phyloP scores from a whole-genome alignment of 2,113 vertebrate species.

The Xiphorhynchus elegans region DNA sequence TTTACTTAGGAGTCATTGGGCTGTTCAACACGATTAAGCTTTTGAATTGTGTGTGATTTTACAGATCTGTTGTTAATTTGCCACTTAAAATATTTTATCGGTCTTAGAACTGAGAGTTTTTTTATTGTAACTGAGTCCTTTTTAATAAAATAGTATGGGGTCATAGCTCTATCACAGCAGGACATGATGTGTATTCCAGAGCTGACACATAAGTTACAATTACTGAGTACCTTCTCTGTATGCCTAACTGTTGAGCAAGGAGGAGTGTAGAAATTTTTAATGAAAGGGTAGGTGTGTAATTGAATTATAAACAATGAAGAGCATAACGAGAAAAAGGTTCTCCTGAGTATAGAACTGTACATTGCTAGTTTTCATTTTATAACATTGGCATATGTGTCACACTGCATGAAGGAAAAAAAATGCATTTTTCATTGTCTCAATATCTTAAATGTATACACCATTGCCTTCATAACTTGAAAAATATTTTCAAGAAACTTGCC shows the following conservation, averaged over 20 bases:
- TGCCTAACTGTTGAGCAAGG: neutral
- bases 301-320: neutral
- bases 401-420: neutral
- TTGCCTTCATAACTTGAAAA: neutral
- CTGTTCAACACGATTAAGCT: neutral
- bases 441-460: neutral
- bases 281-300: neutral
- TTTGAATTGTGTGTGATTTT: neutral
- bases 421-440: fast-evolving
- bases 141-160: neutral
- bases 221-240: neutral
- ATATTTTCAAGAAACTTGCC: neutral
- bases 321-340: neutral
- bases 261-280: neutral
- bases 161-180: neutral
- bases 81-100: neutral
- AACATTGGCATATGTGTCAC: neutral
- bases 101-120: neutral
- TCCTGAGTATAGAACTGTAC: neutral
- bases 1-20: neutral
- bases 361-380: neutral
- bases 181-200: neutral
- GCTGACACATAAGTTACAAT: neutral
- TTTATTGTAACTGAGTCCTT: neutral
- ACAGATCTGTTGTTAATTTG: neutral